A percentile compares a stretch with the other conserved stretches of the same genome.
Conservation (phyloP, 2,113 vertebrate genomes). For the Marmota flaviventris region DNA sequence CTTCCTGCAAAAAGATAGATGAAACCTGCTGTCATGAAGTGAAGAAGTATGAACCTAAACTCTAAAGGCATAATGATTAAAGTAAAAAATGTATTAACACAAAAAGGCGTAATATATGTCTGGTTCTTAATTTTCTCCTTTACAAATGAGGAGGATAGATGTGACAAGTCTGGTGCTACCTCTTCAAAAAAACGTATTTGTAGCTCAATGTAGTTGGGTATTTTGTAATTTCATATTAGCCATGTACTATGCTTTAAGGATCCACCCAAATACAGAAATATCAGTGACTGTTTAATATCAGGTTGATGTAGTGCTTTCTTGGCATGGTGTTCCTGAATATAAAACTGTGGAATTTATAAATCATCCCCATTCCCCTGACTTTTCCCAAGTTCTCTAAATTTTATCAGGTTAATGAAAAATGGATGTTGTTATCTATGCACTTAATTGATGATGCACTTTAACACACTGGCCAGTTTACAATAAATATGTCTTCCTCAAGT, state of each 20-base stretch:
- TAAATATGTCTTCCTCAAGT: background rate
- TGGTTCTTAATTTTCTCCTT: background rate
- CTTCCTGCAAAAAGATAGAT: background rate
- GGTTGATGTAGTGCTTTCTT: fast-evolving
- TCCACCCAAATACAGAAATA: background rate
- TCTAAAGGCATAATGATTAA: background rate
- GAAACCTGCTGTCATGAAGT: background rate
- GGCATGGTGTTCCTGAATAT: slow-evolving; percentile 32
- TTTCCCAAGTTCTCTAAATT: background rate
- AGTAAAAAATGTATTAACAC: background rate
- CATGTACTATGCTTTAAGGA: background rate
- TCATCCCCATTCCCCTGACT: background rate
- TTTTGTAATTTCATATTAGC: background rate
- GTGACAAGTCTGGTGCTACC: background rate
- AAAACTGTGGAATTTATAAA: background rate
- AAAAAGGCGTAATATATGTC: background rate
- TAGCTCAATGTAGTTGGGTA: background rate
- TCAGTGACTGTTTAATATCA: background rate
- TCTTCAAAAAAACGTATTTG: background rate
- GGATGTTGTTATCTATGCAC: background rate
- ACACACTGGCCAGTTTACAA: background rate
- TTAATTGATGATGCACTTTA: background rate
- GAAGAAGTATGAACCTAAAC: background rate
- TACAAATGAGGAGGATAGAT: background rate
- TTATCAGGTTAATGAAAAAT: slow-evolving; percentile 58